Conservation (phyloP, 2,888 invertebrate species). For the Apamea crenata region DNA sequence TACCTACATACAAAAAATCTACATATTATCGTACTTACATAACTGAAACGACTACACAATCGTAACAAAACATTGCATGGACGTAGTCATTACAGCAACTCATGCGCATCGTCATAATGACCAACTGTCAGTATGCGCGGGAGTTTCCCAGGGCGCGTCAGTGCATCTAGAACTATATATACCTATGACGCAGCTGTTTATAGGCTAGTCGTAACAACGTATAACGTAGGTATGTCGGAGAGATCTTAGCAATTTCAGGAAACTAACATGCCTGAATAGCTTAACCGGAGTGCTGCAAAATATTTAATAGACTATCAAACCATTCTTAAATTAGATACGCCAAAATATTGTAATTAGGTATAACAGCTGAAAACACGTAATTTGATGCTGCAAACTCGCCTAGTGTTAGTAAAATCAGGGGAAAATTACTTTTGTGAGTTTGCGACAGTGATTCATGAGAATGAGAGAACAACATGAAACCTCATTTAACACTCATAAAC, state of each 20-base stretch:
- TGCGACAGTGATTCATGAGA: neutral
- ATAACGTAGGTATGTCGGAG: neutral
- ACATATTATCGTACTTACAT: neutral
- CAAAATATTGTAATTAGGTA: no score
- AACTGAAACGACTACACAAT: slow-evolving; percentile 1
- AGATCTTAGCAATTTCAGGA: neutral
- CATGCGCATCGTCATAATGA: slow-evolving; percentile 44
- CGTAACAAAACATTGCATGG: slow-evolving; percentile 23
- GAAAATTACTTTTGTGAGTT: neutral
- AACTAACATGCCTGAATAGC: neutral
- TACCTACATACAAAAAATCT: neutral
- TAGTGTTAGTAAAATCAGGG: neutral
- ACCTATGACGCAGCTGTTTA: slow-evolving; percentile 23
- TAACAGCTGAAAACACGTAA: no score
- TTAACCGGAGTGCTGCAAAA: neutral
- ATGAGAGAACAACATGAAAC: neutral
- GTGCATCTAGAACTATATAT: slow-evolving; percentile 27
- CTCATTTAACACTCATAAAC: slow-evolving; percentile 14
- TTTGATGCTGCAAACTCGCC: no score
- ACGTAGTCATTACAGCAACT: slow-evolving; percentile 19
- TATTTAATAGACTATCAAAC: neutral
- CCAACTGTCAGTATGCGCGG: slow-evolving; percentile 29
- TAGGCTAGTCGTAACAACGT: neutral
- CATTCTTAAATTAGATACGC: no score
- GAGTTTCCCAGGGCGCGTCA: slow-evolving; percentile 36